Base-by-base conservation (phyloP, 92 coral and sea anemone genomes). In the Zoanthus sansibaricus region DNA sequence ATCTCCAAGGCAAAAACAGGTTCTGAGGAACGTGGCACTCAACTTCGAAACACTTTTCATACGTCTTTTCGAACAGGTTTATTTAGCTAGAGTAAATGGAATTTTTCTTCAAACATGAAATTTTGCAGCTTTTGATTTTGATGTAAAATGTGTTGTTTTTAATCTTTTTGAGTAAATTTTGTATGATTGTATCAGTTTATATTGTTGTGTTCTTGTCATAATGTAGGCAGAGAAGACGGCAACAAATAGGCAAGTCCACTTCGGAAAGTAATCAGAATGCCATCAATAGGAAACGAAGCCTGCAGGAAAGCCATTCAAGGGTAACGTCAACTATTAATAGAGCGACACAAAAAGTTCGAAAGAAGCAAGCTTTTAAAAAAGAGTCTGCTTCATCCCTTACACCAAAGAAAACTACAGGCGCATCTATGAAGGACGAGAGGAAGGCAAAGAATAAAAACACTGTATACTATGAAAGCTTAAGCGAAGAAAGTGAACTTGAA, bases 401-500 rank as follows among this genome's bases (percentile, higher is more conserved):
- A 1, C 56, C 18, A 56, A 64, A 45, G 70, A 66, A 52, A 18
- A 51, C 49, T 18, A 54, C 11, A 20, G 10, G 59, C 37, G 18
- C 0, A 9, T 37, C 11, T 37, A 9, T 1, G 30, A 10, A 46
- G 32, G 75, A 9, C 25, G 59, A 18, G 45, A 80, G 66, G 32
- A 37, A 20, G 0, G 25, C 75, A 47, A 80, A 8, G 44, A 18
- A 14, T 5, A 80, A 67, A 25, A 72, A 80, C n/a, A 4, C 30
- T 45, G 75, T 88, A 17, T 79, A 80, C 32, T 88, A 86, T 21
- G 88, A 84, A 70, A 88, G 90, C 46, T 75, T 97, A 66, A 95
- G 97, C 75, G 95, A 90, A 56, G 99, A 97, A 56, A 95, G 98
- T 48, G 98, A 97, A 12, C 84, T 97, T 12, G 95, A 93, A 49